Evolutionary conservation across 2,113 vertebrate species (phyloP).

Genomic region (Dasyurus viverrinus): DNA sequence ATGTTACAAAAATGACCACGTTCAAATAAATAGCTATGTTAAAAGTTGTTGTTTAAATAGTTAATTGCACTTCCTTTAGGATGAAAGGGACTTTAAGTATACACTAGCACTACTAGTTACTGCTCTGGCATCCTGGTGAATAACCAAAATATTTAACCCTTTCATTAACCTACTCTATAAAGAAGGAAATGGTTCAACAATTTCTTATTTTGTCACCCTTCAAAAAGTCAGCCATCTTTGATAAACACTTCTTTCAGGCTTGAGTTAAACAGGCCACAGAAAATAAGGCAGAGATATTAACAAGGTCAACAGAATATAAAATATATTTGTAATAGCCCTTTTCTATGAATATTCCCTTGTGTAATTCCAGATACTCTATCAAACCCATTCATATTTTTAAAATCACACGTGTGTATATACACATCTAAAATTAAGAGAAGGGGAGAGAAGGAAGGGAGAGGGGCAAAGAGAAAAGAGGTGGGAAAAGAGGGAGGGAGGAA

Average conservation of each 20-base stretch:
- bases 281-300: neutral
- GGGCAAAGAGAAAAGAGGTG: neutral
- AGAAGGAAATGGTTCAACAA: slow-evolving; percentile 48
- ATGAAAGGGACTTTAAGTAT: slow-evolving; percentile 68
- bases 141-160: slow-evolving; percentile 48
- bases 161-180: slow-evolving; percentile 54
- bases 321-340: slow-evolving; percentile 1
- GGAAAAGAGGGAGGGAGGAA: neutral
- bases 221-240: neutral
- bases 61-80: slow-evolving; percentile 66
- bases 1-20: slow-evolving; percentile 53
- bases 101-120: slow-evolving; percentile 43
- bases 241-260: slow-evolving; percentile 2
- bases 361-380: slow-evolving; percentile 30
- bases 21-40: slow-evolving; percentile 20
- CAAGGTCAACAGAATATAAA: neutral
- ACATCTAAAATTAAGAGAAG: slow-evolving; percentile 6
- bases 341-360: slow-evolving; percentile 8
- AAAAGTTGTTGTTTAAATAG: slow-evolving; percentile 52
- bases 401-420: slow-evolving; percentile 10
- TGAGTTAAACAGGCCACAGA: slow-evolving; percentile 43
- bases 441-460: neutral
- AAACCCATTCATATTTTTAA: slow-evolving; percentile 32
- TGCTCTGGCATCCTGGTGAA: slow-evolving; percentile 22
- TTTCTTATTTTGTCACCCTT: slow-evolving; percentile 38